A percentile compares a stretch with the other conserved stretches of the same genome.
Conservation (phyloP, 2,888 invertebrate genomes). For the Xestia ashworthii region DNA sequence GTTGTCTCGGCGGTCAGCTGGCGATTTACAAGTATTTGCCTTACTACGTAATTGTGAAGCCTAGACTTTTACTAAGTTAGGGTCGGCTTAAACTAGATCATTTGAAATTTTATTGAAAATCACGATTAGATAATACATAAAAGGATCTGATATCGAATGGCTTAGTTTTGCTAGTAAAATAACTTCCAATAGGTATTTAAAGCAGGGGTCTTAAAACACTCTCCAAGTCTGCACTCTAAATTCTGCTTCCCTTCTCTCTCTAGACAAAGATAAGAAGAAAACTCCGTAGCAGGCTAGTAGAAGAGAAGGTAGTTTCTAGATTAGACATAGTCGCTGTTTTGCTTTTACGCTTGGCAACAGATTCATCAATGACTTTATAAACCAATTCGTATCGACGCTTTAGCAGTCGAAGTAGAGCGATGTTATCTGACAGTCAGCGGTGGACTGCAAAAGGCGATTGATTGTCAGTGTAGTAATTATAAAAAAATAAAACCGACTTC, state of each 20-base stretch:
- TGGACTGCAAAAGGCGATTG: not conserved
- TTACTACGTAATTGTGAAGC: constrained; percentile 24
- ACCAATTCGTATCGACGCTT: not conserved
- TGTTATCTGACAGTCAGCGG: not conserved
- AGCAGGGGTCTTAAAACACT: not conserved
- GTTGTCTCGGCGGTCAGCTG: constrained; percentile 47
- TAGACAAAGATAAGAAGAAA: not conserved
- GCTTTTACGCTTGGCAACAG: not conserved
- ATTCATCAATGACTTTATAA: not conserved
- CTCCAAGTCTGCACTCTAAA: not conserved
- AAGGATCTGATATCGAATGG: not conserved
- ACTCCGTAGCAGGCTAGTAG: not conserved
- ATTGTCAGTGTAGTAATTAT: not conserved
- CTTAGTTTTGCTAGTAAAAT: not conserved
- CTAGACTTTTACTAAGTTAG: constrained; percentile 13
- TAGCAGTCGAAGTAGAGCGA: not conserved
- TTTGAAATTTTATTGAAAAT: not conserved
- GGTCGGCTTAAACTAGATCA: not conserved
- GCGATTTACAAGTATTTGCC: constrained; percentile 31
- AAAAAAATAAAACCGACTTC: too few species aligned
- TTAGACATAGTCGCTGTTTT: not conserved
- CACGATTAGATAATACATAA: not conserved
- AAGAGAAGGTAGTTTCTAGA: not conserved
- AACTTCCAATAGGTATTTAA: not conserved
- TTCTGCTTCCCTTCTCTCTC: not conserved